A percentile compares a stretch with the other conserved stretches of the same genome.
These are phyloP conservation scores for Perccottus glenii DNA, from an alignment of 2,113 vertebrate genomes.

Conservation along the genomic window DNA sequence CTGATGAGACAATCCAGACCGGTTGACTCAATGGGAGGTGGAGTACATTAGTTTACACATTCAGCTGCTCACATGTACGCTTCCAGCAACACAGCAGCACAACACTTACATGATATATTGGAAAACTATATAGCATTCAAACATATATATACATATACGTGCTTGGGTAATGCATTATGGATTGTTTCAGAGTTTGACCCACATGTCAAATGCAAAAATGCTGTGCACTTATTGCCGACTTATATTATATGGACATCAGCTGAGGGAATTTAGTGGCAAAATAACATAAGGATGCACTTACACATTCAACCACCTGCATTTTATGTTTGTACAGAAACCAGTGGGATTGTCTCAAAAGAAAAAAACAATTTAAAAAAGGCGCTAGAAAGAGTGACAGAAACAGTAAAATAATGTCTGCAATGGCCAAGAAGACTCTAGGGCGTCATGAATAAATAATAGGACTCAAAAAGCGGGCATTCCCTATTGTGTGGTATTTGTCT, in stretches of 20 bases:
- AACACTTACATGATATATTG: constrained; percentile 32
- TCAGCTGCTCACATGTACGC: too few species aligned
- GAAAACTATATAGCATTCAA: constrained; percentile 43
- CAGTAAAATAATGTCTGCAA: constrained; percentile 70
- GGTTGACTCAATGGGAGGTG: constrained; percentile 44
- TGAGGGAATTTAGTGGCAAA: too few species aligned
- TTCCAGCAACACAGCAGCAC: constrained; percentile 30
- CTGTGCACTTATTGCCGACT: not conserved
- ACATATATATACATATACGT: constrained; percentile 39
- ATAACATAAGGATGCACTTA: too few species aligned
- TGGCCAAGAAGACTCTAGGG: constrained; percentile 69
- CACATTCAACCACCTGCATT: too few species aligned
- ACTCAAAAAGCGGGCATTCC: constrained; percentile 55
- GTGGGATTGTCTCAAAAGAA: constrained; percentile 53
- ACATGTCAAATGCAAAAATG: constrained; percentile 62
- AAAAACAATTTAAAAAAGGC: too few species aligned
- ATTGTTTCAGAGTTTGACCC: constrained; percentile 53
- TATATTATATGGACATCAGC: too few species aligned
- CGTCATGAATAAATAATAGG: constrained; percentile 76
- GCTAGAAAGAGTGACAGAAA: constrained; percentile 63
- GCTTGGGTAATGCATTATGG: constrained; percentile 55
- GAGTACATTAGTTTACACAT: constrained; percentile 53
- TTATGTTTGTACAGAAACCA: constrained; percentile 40
- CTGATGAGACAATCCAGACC: constrained; percentile 65
- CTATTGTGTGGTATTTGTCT: constrained; percentile 65